phyloP scores from a whole-genome alignment of 2,113 vertebrate species.

The Aepyceros melampus region DNA sequence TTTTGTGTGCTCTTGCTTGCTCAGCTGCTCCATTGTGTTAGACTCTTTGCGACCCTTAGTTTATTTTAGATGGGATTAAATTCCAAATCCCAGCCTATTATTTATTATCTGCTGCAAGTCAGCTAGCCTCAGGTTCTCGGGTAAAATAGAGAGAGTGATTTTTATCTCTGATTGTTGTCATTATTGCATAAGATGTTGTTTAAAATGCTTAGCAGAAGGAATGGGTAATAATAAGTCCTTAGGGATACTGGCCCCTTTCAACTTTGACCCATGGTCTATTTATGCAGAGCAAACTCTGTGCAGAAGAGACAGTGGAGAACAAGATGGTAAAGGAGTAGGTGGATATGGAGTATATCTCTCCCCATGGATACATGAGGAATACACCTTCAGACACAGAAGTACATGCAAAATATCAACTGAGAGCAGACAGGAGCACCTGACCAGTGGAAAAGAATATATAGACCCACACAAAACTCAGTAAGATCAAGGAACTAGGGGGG shows the following conservation, averaged over 20 bases:
- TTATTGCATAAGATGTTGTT: not conserved
- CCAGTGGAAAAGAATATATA: not conserved
- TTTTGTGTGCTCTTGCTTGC: not conserved
- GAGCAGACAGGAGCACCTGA: not conserved
- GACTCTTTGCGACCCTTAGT: not conserved
- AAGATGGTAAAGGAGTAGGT: not conserved
- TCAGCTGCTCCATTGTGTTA: not conserved
- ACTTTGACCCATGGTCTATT: not conserved
- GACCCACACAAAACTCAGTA: accelerated
- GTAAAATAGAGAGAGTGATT: not conserved
- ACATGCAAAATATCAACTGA: not conserved
- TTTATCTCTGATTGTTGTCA: not conserved
- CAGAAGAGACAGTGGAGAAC: not conserved
- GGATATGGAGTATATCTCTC: not conserved
- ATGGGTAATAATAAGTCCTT: not conserved
- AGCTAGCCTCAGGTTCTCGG: not conserved
- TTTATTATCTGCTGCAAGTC: not conserved
- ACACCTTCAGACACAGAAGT: not conserved
- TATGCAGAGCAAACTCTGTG: not conserved
- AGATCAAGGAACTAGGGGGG: not conserved
- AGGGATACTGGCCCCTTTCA: not conserved
- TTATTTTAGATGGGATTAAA: not conserved
- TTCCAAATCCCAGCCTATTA: not conserved
- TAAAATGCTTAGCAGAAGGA: not conserved
- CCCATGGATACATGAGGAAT: not conserved